phyloP scores from a whole-genome alignment of 2,797 vertebrate species.

The Chloroceryle amazona region DNA sequence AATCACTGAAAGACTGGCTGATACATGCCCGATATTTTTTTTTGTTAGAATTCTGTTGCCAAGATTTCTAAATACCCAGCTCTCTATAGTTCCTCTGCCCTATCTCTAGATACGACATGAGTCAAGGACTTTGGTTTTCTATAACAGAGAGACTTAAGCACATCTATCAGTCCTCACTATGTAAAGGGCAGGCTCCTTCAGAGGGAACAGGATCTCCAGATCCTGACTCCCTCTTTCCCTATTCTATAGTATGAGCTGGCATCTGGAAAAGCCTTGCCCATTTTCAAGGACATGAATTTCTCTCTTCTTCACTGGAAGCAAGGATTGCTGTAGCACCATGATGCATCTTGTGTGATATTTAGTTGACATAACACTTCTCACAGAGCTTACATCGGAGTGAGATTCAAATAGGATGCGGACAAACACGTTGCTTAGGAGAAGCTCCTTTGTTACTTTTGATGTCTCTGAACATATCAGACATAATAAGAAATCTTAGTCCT shows the following conservation, averaged over 20 bases:
- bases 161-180: not conserved
- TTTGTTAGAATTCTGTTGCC: not conserved
- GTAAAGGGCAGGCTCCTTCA: not conserved
- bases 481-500: not conserved
- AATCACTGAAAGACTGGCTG: not conserved
- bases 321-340: not conserved
- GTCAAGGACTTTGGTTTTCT: not conserved
- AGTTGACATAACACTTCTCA: not conserved
- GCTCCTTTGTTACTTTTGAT: not conserved
- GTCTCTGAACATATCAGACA: not conserved
- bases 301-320: not conserved
- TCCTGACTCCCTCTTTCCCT: not conserved
- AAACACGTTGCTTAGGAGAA: not conserved
- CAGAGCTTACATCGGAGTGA: not conserved
- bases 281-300: not conserved
- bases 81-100: not conserved
- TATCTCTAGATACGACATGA: not conserved
- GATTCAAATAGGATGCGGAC: not conserved
- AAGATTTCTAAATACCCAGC: not conserved
- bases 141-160: not conserved
- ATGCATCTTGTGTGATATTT: not conserved
- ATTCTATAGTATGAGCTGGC: fast-evolving
- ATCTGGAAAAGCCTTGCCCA: not conserved
- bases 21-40: not conserved
- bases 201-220: not conserved